A percentile compares a stretch with the other conserved stretches of the same genome.
Evolutionary conservation across 2,113 vertebrate genomes (phyloP).

Genomic region (Proterorhinus semilunaris): DNA sequence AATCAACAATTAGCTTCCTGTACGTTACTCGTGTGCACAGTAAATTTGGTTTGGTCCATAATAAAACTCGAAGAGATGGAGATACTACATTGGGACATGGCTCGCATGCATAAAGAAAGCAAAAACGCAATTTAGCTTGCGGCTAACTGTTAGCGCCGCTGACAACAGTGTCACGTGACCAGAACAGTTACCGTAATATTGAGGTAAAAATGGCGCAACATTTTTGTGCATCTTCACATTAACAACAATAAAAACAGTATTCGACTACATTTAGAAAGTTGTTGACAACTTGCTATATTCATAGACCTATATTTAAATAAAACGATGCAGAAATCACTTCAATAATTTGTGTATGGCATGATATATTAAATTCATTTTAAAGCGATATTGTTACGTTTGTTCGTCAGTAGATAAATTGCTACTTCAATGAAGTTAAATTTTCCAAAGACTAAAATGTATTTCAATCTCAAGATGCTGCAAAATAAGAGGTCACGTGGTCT

Average conservation of each 20-base stretch:
- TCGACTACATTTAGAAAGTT: too few relatives aligned
- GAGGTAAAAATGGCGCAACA: not conserved
- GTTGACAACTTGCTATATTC: too few relatives aligned
- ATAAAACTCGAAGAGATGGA: not conserved
- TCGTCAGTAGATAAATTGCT: too few relatives aligned
- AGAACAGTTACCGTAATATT: not conserved
- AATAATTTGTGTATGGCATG: too few relatives aligned
- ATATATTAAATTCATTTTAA: too few relatives aligned
- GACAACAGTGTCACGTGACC: not conserved
- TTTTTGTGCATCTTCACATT: constrained; percentile 1
- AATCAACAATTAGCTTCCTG: not conserved
- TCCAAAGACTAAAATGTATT: too few relatives aligned
- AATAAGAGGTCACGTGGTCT: constrained; percentile 67
- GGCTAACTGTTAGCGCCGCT: not conserved
- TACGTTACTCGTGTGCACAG: too few relatives aligned
- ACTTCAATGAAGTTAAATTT: too few relatives aligned
- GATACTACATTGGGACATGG: not conserved
- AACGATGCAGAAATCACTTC: too few relatives aligned
- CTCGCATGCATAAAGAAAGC: not conserved
- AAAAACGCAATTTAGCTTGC: constrained; percentile 25
- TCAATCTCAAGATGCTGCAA: not conserved
- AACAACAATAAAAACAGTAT: too few relatives aligned
- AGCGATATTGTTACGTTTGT: too few relatives aligned
- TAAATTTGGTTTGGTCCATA: not conserved
- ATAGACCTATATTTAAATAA: too few relatives aligned